Evolutionary conservation across 2,113 vertebrate species (phyloP).

Genomic region (cattle (Bos taurus)): ARS-UCD2.0 NC_037329.1:38414001-38414500

Average conservation of each 20-base stretch:
- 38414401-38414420: conserved; percentile 43
- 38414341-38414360: background rate
- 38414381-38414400: background rate
- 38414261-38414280: background rate
- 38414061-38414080: background rate
- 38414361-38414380: background rate
- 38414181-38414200: background rate
- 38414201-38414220: background rate
- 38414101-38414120: background rate
- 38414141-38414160: background rate
- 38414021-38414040: background rate
- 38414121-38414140: background rate
- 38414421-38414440: conserved; percentile 14
- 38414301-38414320: background rate
- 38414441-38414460: conserved; percentile 30
- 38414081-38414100: background rate
- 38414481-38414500: background rate
- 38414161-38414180: background rate
- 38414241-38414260: background rate
- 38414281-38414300: background rate
- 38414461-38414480: conserved; percentile 40
- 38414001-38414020: conserved; percentile 39
- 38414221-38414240: background rate
- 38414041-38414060: background rate
- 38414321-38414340: conserved; percentile 19